phyloP scores from a whole-genome alignment of 2,113 vertebrate species.

The Atlantisia rogersi region DNA sequence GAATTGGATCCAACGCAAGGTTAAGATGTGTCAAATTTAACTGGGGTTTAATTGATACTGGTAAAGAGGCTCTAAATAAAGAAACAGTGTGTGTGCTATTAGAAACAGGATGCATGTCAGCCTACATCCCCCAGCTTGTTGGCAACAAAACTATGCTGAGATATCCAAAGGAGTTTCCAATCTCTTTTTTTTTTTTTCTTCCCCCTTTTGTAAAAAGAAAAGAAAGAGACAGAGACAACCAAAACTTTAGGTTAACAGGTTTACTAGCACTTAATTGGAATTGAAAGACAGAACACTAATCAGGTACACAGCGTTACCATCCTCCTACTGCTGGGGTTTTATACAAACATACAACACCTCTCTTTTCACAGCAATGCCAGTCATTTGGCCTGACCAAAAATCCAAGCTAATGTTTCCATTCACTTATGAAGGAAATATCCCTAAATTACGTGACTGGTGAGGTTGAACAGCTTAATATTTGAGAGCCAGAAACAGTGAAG shows the following conservation, averaged over 20 bases:
- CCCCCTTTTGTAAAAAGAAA: not conserved
- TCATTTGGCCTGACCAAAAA: not conserved
- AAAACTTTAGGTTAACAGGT: conserved; percentile 33
- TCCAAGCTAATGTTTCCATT: not conserved
- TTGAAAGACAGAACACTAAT: not conserved
- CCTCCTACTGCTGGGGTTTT: not conserved
- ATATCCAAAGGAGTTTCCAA: conserved; percentile 75
- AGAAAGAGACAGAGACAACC: not conserved
- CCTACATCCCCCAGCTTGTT: conserved; percentile 65
- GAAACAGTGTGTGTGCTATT: conserved; percentile 77
- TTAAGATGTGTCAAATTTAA: conserved; percentile 92
- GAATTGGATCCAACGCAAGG: conserved; percentile 86
- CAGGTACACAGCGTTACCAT: not conserved
- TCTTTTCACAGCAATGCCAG: not conserved
- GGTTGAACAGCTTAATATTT: not conserved
- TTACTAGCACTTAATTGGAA: conserved; percentile 32
- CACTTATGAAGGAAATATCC: not conserved
- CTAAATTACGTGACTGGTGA: not conserved
- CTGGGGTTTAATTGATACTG: conserved; percentile 91
- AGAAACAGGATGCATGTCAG: conserved; percentile 72
- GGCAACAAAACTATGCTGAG: conserved; percentile 64
- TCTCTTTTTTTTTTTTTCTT: not conserved
- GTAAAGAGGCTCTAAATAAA: conserved; percentile 87
- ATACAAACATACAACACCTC: not conserved
- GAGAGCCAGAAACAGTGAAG: not conserved